Percentiles rank a stretch among this genome's conserved stretches.
phyloP scores from a whole-genome alignment of 2,888 invertebrate species.

The Oscheius sp. region DNA sequence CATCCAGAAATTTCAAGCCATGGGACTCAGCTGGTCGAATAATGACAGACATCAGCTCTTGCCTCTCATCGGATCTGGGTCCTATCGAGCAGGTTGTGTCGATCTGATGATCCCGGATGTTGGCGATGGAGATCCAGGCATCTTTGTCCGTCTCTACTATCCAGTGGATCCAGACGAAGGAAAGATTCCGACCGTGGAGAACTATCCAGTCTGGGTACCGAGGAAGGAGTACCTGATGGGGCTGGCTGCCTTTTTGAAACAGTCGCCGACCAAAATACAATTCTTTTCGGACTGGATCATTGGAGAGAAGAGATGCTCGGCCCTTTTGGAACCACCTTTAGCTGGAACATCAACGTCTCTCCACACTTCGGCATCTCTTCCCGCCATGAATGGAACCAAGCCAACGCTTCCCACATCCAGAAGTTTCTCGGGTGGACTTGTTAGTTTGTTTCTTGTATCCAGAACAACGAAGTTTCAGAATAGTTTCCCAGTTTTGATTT shows the following conservation, averaged over 20 bases:
- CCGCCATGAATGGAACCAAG: conserved; percentile 28
- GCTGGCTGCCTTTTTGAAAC: conserved; percentile 75
- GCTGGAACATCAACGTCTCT: conserved; percentile 22
- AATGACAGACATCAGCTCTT: conserved; percentile 44
- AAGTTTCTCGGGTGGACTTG: conserved; percentile 64
- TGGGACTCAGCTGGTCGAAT: conserved; percentile 34
- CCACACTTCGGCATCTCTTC: conserved; percentile 33
- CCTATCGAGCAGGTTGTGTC: conserved; percentile 77
- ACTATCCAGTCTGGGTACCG: conserved; percentile 78
- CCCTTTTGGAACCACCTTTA: conserved; percentile 24
- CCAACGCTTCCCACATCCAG: conserved; percentile 33
- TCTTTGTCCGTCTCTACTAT: conserved; percentile 79
- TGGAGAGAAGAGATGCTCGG: conserved; percentile 59
- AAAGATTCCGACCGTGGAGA: conserved; percentile 70
- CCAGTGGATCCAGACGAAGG: conserved; percentile 76
- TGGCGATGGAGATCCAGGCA: conserved; percentile 75
- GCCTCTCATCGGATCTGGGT: conserved; percentile 44
- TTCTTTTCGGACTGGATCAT: conserved; percentile 67
- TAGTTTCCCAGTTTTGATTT: conserved; percentile 78
- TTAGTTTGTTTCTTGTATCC: neutral
- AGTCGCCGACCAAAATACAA: conserved; percentile 64
- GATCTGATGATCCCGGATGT: conserved; percentile 78
- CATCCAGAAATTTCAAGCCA: conserved; percentile 9
- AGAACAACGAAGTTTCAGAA: neutral
- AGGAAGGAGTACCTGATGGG: conserved; percentile 78